Evolutionary conservation across 2,888 invertebrate species (phyloP).

Genomic region (Drosophila nr. perissopoda): DNA sequence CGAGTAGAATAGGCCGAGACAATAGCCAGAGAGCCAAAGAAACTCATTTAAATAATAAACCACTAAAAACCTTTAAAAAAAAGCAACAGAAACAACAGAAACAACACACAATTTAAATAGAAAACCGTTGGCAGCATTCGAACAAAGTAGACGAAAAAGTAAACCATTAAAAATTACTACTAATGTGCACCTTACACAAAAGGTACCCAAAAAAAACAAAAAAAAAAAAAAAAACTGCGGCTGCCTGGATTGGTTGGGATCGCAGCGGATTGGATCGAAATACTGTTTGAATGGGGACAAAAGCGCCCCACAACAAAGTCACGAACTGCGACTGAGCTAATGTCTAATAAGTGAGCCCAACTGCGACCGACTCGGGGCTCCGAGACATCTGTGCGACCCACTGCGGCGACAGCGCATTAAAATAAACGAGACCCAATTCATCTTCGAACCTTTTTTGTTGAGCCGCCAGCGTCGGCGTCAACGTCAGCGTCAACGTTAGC

Average conservation of each 20-base stretch:
- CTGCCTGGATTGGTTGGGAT: constrained; percentile 34
- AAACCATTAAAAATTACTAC: constrained; percentile 84
- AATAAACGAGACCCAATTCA: constrained; percentile 83
- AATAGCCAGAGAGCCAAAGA: constrained; percentile 29
- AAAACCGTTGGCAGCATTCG: constrained; percentile 61
- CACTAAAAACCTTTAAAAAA: constrained; percentile 52
- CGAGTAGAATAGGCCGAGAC: constrained; percentile 31
- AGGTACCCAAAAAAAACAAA: constrained; percentile 16
- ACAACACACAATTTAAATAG: constrained; percentile 62
- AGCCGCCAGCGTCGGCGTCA: constrained; percentile 39
- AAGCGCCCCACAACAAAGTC: constrained; percentile 66
- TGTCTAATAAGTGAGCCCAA: constrained; percentile 66
- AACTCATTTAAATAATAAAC: constrained; percentile 75
- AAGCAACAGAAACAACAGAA: constrained; percentile 33
- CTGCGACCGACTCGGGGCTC: constrained; percentile 7
- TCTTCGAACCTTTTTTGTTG: constrained; percentile 76
- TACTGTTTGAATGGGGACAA: constrained; percentile 54
- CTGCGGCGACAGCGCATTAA: constrained; percentile 83
- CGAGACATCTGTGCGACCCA: constrained; percentile 74
- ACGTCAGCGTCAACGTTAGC: constrained; percentile 3
- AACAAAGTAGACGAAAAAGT: constrained; percentile 77
- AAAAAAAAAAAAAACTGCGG: constrained; percentile 3
- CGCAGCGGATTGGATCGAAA: constrained; percentile 63
- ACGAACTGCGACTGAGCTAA: constrained; percentile 66
- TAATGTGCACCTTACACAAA: constrained; percentile 83